phyloP scores from a whole-genome alignment of 2,797 vertebrate species.

The Anguilla pacifica region DNA sequence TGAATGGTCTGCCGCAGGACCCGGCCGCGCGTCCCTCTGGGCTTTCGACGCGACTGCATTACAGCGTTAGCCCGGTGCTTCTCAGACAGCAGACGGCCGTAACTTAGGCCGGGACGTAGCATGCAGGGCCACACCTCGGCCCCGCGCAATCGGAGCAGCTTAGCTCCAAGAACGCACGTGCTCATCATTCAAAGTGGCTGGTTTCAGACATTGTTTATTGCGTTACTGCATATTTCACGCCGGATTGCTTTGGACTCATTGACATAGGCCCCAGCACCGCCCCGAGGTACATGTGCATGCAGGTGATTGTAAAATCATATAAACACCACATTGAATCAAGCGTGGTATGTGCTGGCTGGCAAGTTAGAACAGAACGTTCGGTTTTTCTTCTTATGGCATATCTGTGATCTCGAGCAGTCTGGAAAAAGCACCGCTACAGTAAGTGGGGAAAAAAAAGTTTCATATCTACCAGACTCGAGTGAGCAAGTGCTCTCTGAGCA shows the following conservation, averaged over 20 bases:
- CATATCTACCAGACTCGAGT: not conserved
- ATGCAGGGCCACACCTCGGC: not conserved
- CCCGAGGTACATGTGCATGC: conserved; percentile 6
- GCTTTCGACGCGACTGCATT: conserved; percentile 35
- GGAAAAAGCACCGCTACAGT: not conserved
- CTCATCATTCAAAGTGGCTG: not conserved
- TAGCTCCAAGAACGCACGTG: not conserved
- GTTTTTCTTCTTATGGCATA: not conserved
- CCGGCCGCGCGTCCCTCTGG: conserved; percentile 37
- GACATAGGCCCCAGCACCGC: not conserved
- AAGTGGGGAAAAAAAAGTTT: not conserved
- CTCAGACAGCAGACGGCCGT: conserved; percentile 47
- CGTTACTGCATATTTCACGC: not conserved
- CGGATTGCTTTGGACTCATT: not conserved
- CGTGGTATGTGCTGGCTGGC: not conserved
- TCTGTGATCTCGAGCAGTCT: not conserved
- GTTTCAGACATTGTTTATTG: conserved; percentile 1
- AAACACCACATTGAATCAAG: conserved; percentile 7
- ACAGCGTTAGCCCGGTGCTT: conserved; percentile 48
- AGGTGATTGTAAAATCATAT: not conserved
- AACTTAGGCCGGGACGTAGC: conserved; percentile 29
- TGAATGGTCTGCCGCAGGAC: conserved; percentile 22
- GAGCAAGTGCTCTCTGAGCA: not conserved
- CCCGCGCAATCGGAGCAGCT: not conserved
- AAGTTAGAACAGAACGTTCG: not conserved